Evolutionary conservation across 2,113 vertebrate genomes (phyloP), one percentile per base, ranked within the genome.

Genomic region (Ictalurus furcatus): DNA sequence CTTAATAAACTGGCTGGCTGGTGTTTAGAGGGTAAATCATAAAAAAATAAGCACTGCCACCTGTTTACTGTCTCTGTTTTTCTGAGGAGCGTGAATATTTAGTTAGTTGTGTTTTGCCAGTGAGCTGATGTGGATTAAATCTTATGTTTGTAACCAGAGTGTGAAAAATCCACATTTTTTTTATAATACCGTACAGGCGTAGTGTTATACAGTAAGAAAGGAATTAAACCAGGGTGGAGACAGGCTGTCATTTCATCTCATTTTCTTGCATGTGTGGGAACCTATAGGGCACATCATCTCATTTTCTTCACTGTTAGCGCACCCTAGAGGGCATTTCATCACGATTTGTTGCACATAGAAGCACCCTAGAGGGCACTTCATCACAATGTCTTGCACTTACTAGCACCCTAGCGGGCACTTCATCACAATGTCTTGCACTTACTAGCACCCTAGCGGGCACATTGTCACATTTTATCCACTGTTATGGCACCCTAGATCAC

Each of bases 41-140:
- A 74, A 86, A 91, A 80, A 90, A 69, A 88, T 23, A 52, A 61
- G 28, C 83, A 74, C 86, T 59, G 52, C 71, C 58, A 88, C 92
- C 91, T 93, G 92, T 90, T 89, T 54, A 44, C 16, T 84, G 65
- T 84, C 88, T 90, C 81, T 86, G 37, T 56, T 37, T 48, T 54
- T 80, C 28, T 34, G 23, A 52, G 25, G 25, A n/a, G 52, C 2
- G 14, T 16, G 30, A 37, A 21, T 56, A 28, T 85, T 67, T 54
- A 16, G 2, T 78, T 52, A 14, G 40, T 25, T 40, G 44, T 85
- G 25, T 65, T 85, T 61, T 84, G 12, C 21, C 82, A 17, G 59
- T 69, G 48, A 71, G 17, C 12, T 21, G 8, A 85, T 58, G 5
- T 13, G 28, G 44, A 54, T 34, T 56, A 56, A 54, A 83, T 16